A percentile compares a stretch with the other conserved stretches of the same genome.
These are phyloP conservation scores for Oceanites oceanicus DNA, from an alignment of 2,113 vertebrate genomes.

Conservation along the genomic window DNA sequence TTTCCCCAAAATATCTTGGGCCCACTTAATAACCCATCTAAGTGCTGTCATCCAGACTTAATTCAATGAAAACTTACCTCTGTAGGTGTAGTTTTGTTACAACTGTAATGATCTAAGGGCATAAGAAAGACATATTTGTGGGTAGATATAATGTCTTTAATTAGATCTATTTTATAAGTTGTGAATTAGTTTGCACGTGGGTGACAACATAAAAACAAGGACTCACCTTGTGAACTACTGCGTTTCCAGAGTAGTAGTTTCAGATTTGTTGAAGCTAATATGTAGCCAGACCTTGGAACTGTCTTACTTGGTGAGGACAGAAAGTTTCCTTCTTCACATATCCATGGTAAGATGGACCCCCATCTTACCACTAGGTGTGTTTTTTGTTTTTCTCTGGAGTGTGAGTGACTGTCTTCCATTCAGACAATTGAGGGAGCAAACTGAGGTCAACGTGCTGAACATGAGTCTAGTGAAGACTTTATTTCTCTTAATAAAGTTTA, in stretches of 20 bases:
- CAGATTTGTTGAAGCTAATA: background rate
- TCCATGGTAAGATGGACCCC: accelerated
- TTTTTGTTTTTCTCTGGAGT: background rate
- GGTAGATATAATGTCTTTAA: background rate
- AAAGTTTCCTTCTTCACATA: background rate
- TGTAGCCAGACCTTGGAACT: background rate
- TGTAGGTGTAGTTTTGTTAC: background rate
- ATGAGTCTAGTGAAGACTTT: background rate
- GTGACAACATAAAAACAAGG: background rate
- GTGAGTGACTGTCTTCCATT: background rate
- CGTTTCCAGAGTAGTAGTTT: background rate
- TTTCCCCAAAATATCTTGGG: background rate
- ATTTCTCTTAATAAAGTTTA: background rate
- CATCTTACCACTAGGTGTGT: background rate
- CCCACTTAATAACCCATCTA: background rate
- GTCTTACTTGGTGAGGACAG: background rate
- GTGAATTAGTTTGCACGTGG: background rate
- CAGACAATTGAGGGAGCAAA: background rate
- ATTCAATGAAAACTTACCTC: background rate
- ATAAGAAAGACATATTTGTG: background rate
- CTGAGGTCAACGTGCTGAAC: background rate
- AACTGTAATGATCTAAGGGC: accelerated
- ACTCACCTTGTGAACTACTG: background rate
- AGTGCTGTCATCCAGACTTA: background rate
- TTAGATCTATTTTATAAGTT: background rate